Base-by-base conservation (phyloP, 2,113 vertebrate genomes). In the Nymphicus hollandicus region DNA sequence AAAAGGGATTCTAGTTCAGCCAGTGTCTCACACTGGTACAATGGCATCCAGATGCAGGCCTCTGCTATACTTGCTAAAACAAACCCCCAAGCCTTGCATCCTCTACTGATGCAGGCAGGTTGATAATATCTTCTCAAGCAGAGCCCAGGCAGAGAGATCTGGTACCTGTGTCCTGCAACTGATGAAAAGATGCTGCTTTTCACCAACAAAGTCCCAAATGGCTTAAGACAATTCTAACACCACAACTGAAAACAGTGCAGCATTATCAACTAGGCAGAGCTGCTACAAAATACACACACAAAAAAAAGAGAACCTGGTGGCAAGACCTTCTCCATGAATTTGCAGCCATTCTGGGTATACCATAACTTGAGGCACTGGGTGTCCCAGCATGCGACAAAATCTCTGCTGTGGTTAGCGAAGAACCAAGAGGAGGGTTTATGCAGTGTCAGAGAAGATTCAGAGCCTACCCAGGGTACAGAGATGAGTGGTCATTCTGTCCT, bases 261-360 rank as follows among this genome's bases (percentile, higher is more conserved):
- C 0, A 0, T 1, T 1, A 29, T 43, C 55, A 86, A 46, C 35
- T 22, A 10, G 18, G 66, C 8, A 73, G 50, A 1, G 4, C 39
- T 93, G 65, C 70, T 43, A 47, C 0, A 6, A 66, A 84, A 90
- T 28, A 77, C 8, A 61, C 8, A n/a, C 15, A 23, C 2, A 43
- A 15, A 66, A 15, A 66, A 68, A 46, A 23, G 7, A 70, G 17
- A 73, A 76, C 64, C 25, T 43, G 22, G 31, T 24, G 22, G 56
- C 50, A 81, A 66, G 47, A 71, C 16, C 43, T 66, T 24, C 79
- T 52, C 17, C 3, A 2, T 27, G 50, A 90, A 81, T 55, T 83
- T 65, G 60, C 3, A 2, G 28, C 37, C 50, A 44, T 81, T 77
- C 56, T 41, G n/a, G 13, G 16, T 39, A 58, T 9, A 8, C 4